Evolutionary conservation across 2,797 vertebrate species (phyloP).

Genomic region (Poecile montanus): DNA sequence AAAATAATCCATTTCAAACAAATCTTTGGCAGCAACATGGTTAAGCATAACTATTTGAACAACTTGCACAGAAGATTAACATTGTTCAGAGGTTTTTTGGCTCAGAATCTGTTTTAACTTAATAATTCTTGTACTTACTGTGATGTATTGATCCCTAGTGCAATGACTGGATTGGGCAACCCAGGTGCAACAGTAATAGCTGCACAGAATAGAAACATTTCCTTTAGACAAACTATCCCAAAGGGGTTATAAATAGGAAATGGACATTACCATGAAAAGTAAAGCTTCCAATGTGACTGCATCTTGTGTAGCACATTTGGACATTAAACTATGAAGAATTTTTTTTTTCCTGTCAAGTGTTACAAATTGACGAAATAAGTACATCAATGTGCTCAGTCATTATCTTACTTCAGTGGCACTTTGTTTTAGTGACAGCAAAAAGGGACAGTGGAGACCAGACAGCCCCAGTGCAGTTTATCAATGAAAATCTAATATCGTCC

Average conservation of each 20-base stretch:
- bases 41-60: constrained; percentile 77
- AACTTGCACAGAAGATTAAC: constrained; percentile 82
- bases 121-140: constrained; percentile 82
- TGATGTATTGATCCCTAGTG: constrained; percentile 93
- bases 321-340: constrained; percentile 92
- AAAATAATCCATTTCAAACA: constrained; percentile 75
- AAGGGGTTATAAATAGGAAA: constrained; percentile 94
- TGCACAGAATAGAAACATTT: constrained; percentile 98
- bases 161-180: constrained; percentile 88
- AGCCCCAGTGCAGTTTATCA: constrained; percentile 94
- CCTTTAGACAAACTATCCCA: constrained; percentile 97
- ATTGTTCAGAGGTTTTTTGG: constrained; percentile 80
- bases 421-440: constrained; percentile 93
- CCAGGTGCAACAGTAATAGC: constrained; percentile 97
- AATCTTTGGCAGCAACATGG: constrained; percentile 80
- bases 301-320: constrained; percentile 89
- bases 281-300: constrained; percentile 87
- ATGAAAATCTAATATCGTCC: constrained; percentile 98
- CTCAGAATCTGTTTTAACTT: constrained; percentile 80
- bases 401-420: constrained; percentile 94
- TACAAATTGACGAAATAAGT: constrained; percentile 97
- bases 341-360: constrained; percentile 92
- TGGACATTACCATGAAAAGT: constrained; percentile 89
- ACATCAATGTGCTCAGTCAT: constrained; percentile 94
- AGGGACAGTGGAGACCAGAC: constrained; percentile 87